Evolutionary conservation across 2,113 vertebrate species (phyloP).

Genomic region (Myxocyprinus asiaticus): DNA sequence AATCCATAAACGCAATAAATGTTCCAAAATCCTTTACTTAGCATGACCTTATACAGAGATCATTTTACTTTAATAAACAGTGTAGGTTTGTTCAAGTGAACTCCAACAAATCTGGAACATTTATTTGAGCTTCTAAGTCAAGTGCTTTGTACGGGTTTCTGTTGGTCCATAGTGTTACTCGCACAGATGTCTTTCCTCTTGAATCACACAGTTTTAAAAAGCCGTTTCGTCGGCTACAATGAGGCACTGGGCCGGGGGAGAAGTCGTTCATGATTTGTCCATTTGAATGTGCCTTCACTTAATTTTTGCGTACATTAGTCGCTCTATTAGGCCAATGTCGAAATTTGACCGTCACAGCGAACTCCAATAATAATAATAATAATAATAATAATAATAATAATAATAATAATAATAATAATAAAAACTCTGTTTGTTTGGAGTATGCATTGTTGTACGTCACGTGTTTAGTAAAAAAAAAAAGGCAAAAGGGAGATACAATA

Average conservation of each 20-base stretch:
- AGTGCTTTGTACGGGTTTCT: conserved; percentile 66
- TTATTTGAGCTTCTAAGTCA: conserved; percentile 62
- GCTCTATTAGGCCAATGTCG: too few species aligned
- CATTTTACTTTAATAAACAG: not conserved
- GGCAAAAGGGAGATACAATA: not conserved
- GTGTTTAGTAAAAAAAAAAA: not conserved
- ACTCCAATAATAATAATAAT: too few species aligned
- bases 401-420: too few species aligned
- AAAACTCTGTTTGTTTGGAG: too few species aligned
- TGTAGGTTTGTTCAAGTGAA: not conserved
- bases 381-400: too few species aligned
- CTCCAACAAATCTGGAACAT: not conserved
- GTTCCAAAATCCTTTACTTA: too few species aligned
- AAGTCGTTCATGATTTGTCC: conserved; percentile 79
- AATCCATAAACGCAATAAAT: too few species aligned
- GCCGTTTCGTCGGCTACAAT: conserved; percentile 86
- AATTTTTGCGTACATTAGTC: conserved; percentile 83
- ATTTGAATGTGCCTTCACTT: conserved; percentile 68
- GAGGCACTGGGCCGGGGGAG: conserved; percentile 81
- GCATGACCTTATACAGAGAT: not conserved
- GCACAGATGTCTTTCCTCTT: conserved; percentile 68
- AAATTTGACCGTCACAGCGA: too few species aligned
- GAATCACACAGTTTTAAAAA: conserved; percentile 82
- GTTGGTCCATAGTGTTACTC: not conserved
- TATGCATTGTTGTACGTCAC: not conserved